A percentile compares a stretch with the other conserved stretches of the same genome.
Conservation (phyloP, 1,140 invertebrate genomes). For the Stratiolaelaps scimitus region DNA sequence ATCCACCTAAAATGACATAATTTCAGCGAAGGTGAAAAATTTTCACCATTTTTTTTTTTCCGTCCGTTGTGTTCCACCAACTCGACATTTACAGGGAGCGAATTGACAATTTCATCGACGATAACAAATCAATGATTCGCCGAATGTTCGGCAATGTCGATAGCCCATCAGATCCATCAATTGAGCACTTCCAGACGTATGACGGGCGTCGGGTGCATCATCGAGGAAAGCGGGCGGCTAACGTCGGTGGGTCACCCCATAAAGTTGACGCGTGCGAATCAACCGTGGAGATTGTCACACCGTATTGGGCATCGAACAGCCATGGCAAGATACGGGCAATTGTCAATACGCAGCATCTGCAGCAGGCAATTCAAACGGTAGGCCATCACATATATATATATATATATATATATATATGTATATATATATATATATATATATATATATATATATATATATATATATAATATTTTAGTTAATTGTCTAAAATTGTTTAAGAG, state of each 20-base stretch:
- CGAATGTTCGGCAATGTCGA: constrained; percentile 79
- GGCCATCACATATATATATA: too few species aligned
- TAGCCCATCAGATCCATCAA: constrained; percentile 8
- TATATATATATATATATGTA: too few species aligned
- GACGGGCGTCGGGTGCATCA: constrained; percentile 33
- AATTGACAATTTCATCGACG: constrained; percentile 79
- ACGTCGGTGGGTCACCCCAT: constrained; percentile 33
- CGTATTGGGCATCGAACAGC: constrained; percentile 83
- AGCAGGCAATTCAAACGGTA: constrained; percentile 88
- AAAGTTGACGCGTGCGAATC: constrained; percentile 78
- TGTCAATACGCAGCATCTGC: constrained; percentile 84
- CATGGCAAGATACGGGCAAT: constrained; percentile 76
- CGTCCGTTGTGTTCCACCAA: neutral
- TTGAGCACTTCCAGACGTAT: constrained; percentile 34
- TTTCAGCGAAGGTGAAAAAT: too few species aligned
- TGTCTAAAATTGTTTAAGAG: neutral
- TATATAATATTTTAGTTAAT: too few species aligned
- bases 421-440: too few species aligned
- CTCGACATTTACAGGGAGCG: constrained; percentile 54
- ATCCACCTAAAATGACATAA: too few species aligned
- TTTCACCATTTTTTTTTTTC: too few species aligned
- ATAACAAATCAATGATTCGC: constrained; percentile 80
- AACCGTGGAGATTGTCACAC: constrained; percentile 79
- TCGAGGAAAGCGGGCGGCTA: constrained; percentile 32
- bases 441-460: too few species aligned